These are phyloP conservation scores for Stichodactyla helianthus DNA, from an alignment of 64 coral and sea anemone genomes.

Conservation along the genomic window DNA sequence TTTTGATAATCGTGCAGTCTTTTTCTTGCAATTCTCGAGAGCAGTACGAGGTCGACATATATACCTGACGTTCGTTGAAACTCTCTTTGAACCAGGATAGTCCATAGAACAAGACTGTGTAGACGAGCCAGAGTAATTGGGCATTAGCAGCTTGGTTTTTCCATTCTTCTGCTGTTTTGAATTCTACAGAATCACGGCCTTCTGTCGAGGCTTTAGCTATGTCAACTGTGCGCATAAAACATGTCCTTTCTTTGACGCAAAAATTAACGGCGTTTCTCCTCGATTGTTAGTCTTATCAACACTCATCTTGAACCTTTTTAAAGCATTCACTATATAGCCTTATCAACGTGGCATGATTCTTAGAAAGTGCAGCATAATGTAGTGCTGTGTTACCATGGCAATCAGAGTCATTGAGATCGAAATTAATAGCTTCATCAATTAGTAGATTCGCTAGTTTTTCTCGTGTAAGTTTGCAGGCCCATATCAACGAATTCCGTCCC, in stretches of 20 bases:
- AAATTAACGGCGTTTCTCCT: slow-evolving; percentile 67
- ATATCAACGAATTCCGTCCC: slow-evolving; percentile 45
- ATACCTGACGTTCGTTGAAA: background rate
- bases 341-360: slow-evolving; percentile 58
- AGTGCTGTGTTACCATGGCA: slow-evolving; percentile 68
- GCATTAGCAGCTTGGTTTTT: background rate
- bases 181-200: slow-evolving; percentile 39
- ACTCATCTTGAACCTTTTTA: slow-evolving; percentile 56
- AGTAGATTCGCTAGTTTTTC: slow-evolving; percentile 56
- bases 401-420: slow-evolving; percentile 66
- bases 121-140: background rate
- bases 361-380: slow-evolving; percentile 40
- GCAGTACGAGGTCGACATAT: background rate
- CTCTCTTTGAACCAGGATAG: background rate
- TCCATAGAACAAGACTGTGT: background rate
- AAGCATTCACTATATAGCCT: slow-evolving; percentile 26
- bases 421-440: slow-evolving; percentile 38
- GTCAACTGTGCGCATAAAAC: slow-evolving; percentile 27
- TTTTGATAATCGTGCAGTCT: background rate
- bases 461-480: slow-evolving; percentile 36
- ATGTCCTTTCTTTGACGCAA: slow-evolving; percentile 41
- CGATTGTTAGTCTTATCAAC: slow-evolving; percentile 59
- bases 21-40: background rate
- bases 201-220: slow-evolving; percentile 53
- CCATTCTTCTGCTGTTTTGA: slow-evolving; percentile 68